These are phyloP conservation scores for Drosophila pachea DNA, from an alignment of 1,140 invertebrate genomes.

Conservation along the genomic window DNA sequence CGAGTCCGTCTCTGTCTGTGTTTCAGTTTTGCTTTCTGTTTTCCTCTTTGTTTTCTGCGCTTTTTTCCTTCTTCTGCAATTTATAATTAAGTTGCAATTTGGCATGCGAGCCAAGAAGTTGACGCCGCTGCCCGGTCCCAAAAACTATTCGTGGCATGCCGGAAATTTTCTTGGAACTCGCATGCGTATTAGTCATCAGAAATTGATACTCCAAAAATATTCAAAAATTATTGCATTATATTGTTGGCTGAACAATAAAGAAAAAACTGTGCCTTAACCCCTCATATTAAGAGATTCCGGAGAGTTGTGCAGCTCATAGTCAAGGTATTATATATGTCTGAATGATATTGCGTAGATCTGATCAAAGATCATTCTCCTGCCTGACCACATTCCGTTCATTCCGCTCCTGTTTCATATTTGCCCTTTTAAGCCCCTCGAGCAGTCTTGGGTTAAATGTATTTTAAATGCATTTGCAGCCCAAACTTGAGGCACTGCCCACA, in stretches of 20 bases:
- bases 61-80: slow-evolving; percentile 53
- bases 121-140: slow-evolving; percentile 40
- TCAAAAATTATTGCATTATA: slow-evolving; percentile 32
- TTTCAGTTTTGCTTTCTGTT: slow-evolving; percentile 29
- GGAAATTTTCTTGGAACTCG: slow-evolving; percentile 69
- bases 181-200: slow-evolving; percentile 73
- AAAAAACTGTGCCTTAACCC: slow-evolving; percentile 34
- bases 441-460: slow-evolving; percentile 54
- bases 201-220: slow-evolving; percentile 41
- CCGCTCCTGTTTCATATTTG: not conserved
- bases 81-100: slow-evolving; percentile 78
- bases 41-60: slow-evolving; percentile 23
- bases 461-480: slow-evolving; percentile 58
- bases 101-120: slow-evolving; percentile 61
- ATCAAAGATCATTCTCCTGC: too few relatives aligned
- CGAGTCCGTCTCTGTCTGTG: slow-evolving; percentile 26
- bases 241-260: slow-evolving; percentile 2
- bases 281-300: not conserved
- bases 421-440: not conserved
- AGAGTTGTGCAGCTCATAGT: not conserved
- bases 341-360: too few relatives aligned
- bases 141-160: slow-evolving; percentile 64
- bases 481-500: slow-evolving; percentile 51
- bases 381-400: not conserved
- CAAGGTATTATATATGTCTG: too few relatives aligned